A percentile compares a stretch with the other conserved stretches of the same genome.
Conservation (phyloP, 2,797 vertebrate genomes). For the Scleropages formosus region DNA sequence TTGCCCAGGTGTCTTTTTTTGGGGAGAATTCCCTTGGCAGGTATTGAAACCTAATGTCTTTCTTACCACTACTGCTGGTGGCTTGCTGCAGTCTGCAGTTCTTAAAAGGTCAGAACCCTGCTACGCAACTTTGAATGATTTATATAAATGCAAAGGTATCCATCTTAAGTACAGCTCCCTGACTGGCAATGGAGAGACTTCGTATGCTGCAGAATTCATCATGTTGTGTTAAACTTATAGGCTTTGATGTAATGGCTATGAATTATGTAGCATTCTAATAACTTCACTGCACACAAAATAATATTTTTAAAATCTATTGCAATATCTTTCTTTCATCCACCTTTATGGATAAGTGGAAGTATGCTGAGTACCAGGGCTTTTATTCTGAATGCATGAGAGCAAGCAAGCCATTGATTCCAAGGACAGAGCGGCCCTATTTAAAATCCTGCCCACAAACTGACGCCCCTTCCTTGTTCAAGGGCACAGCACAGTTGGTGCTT, state of each 20-base stretch:
- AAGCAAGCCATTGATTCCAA: background rate
- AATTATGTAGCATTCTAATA: background rate
- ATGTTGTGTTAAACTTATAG: background rate
- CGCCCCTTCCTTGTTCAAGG: background rate
- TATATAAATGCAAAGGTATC: constrained; percentile 23
- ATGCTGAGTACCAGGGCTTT: constrained; percentile 17
- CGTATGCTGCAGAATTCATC: constrained; percentile 11
- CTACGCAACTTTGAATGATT: constrained; percentile 28
- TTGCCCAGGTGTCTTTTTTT: constrained; percentile 18
- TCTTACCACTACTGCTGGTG: constrained; percentile 19
- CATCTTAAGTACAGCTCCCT: constrained; percentile 10
- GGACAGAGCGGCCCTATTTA: constrained; percentile 22
- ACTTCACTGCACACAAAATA: background rate
- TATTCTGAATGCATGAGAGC: constrained; percentile 2
- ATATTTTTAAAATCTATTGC: constrained; percentile 22
- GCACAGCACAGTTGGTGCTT: background rate
- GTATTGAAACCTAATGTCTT: constrained; percentile 30
- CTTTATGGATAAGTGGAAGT: constrained; percentile 31
- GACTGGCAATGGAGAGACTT: constrained; percentile 4
- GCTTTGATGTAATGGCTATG: background rate
- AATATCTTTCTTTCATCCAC: constrained; percentile 31
- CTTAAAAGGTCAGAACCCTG: constrained; percentile 6
- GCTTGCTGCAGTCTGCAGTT: background rate
- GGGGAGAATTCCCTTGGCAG: constrained; percentile 22
- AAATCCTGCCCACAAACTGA: constrained; percentile 2